A percentile compares a stretch with the other conserved stretches of the same genome.
Conservation (phyloP, 2,113 vertebrate species). For the Chloropsis hardwickii region DNA sequence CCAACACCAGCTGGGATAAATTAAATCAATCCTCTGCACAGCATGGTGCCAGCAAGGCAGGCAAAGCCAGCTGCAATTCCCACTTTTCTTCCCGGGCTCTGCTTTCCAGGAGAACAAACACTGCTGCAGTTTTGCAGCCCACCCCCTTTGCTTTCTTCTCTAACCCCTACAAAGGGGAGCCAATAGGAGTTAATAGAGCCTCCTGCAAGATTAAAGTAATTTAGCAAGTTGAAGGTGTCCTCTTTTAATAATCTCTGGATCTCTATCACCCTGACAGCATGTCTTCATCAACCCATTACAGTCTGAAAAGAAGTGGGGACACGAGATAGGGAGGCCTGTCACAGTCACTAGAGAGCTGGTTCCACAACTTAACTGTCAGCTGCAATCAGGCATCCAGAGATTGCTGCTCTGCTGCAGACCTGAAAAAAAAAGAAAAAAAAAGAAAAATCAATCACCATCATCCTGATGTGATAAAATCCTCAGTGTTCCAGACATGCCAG, state of each 20-base stretch:
- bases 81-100: neutral
- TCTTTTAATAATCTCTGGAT: slow-evolving; percentile 4
- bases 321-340: neutral
- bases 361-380: neutral
- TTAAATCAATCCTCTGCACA: neutral
- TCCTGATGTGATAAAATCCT: neutral
- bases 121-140: neutral
- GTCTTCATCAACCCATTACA: neutral
- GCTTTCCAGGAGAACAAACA: neutral
- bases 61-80: neutral
- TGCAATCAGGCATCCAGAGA: neutral
- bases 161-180: neutral
- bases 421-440: too few species aligned
- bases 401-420: neutral
- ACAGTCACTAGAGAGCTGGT: neutral
- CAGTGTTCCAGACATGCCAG: neutral
- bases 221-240: neutral
- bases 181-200: neutral
- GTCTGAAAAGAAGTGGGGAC: neutral
- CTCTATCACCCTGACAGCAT: neutral
- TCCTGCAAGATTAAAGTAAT: neutral
- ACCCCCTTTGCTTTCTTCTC: neutral
- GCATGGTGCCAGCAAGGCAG: neutral
- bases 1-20: neutral
- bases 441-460: neutral